Evolutionary conservation across 1,140 invertebrate genomes (phyloP).

Genomic region (Cydia amplana): DNA sequence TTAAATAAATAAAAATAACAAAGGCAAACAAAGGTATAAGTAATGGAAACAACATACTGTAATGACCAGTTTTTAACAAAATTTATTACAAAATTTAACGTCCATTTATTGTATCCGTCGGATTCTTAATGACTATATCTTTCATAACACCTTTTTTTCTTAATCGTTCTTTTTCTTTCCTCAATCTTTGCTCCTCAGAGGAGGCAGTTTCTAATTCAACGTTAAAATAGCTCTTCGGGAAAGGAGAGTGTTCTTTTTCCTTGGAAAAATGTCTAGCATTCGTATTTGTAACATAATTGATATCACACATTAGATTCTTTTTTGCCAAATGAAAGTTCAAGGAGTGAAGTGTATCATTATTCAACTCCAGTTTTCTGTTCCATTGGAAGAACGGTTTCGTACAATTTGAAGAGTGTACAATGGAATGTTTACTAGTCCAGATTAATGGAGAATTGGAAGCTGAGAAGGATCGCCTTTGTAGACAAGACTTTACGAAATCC

Average conservation of each 20-base stretch:
- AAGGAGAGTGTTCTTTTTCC: neutral
- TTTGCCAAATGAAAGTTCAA: neutral
- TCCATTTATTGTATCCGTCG: neutral
- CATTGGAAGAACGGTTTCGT: neutral
- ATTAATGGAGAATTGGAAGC: neutral
- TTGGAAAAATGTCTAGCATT: neutral
- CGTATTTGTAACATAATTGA: neutral
- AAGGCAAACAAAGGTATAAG: no score
- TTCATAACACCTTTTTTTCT: neutral
- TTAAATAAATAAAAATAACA: no score
- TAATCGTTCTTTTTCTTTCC: neutral
- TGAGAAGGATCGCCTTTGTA: neutral
- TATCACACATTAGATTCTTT: neutral
- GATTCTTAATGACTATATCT: neutral
- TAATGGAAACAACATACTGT: no score
- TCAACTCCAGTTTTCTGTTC: neutral
- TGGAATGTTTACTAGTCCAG: neutral
- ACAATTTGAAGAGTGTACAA: neutral
- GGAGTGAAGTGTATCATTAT: neutral
- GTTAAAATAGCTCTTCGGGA: neutral
- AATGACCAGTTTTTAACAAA: no score
- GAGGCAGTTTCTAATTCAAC: neutral
- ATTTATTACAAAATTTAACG: no score
- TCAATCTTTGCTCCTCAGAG: neutral
- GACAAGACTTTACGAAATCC: neutral